Evolutionary conservation across 2,888 invertebrate genomes (phyloP), one percentile per base, ranked within the genome.

Genomic region (Acronicta psi): DNA sequence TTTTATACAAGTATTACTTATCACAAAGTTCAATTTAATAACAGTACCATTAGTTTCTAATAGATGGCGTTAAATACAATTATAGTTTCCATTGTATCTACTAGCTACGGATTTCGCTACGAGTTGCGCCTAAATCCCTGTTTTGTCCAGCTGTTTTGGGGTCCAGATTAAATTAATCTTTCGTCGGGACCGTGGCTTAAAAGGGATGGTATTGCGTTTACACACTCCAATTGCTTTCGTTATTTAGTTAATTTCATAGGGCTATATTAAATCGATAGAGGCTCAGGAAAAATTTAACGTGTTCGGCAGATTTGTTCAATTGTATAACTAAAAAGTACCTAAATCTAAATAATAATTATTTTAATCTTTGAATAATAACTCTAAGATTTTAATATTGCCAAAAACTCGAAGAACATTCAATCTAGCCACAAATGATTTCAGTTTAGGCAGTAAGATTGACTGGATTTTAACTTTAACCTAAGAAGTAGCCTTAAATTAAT

Each of bases 221-320:
- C 77, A 71, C 77, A 71, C 69, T 65, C 66, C 77, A 75, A 75
- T 77, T 77, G 75, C 54, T 77, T 70, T 70, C 64, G 74, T 71
- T 70, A 67, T 77, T 74, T 65, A 69, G 57, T 72, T 69, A 62
- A 23, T 23, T 23, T 7, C 23, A n/a, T n/a, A n/a, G n/a, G n/a
- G n/a, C n/a, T n/a, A n/a, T n/a, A n/a, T n/a, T n/a, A n/a, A n/a
- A n/a, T n/a, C n/a, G n/a, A n/a, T n/a, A n/a, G n/a, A n/a, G n/a
- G n/a, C n/a, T n/a, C n/a, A n/a, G n/a, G n/a, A n/a, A n/a, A n/a
- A n/a, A n/a, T n/a, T n/a, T n/a, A n/a, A n/a, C n/a, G n/a, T n/a
- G n/a, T n/a, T n/a, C n/a, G n/a, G n/a, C n/a, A n/a, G n/a, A n/a
- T n/a, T n/a, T n/a, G n/a, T n/a, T n/a, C n/a, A n/a, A n/a, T n/a